Evolutionary conservation across 2,888 invertebrate genomes (phyloP), one percentile per base, ranked within the genome.

Genomic region (Mythimna lalbum): DNA sequence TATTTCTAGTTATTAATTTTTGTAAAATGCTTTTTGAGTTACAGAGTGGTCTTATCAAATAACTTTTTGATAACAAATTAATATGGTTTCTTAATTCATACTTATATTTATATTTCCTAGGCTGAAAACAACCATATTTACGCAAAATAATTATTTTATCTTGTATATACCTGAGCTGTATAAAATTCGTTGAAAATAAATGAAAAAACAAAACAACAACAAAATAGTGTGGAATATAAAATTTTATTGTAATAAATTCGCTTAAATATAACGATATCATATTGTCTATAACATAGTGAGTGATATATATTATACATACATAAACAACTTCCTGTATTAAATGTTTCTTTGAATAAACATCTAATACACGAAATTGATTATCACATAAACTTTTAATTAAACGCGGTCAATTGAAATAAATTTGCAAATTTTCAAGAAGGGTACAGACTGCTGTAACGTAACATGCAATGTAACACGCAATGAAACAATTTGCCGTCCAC

Each of bases 201-300:
- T 0, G 3, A 53, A 0, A 59, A 73, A n/a, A n/a, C n/a, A n/a
- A n/a, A n/a, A n/a, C n/a, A n/a, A 78, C 55, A 61, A 33, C 23
- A 56, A n/a, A 60, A 56, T 66, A 50, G 72, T 59, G 68, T 76
- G 78, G 60, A 78, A 83, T 83, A 83, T 83, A 83, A 83, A 83
- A 83, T 83, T 62, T 83, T 81, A 85, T 84, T 75, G 71, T 86
- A 84, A 76, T 84, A 86, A 84, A 82, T 84, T 85, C 74, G 60
- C 84, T 84, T 84, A 86, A 72, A 65, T 72, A 82, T 75, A 79
- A 77, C 67, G 73, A 72, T 76, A 79, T 73, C 23, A 69, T 69
- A 77, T 67, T 66, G 57, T 78, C 56, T 73, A 69, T 64, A 70
- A 73, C 56, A 75, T 67, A 65, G 60, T 71, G 69, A 77, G 72